These are phyloP conservation scores for Lathamus discolor DNA, from an alignment of 2,113 vertebrate genomes.

Conservation along the genomic window DNA sequence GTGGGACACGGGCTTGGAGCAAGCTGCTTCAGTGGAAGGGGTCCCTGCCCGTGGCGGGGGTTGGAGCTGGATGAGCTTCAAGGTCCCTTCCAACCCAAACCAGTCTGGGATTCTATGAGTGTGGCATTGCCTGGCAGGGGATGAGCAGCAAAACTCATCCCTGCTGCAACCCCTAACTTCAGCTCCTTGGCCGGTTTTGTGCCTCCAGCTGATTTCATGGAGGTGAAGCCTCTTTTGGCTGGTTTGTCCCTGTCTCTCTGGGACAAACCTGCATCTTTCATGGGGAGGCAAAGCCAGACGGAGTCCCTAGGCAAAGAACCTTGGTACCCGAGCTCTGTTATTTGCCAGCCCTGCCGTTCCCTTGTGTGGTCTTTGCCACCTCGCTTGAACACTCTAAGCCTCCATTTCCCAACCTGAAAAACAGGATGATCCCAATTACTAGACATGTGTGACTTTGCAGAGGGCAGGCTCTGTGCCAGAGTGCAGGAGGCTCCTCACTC, in stretches of 20 bases:
- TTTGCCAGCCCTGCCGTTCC: fast-evolving
- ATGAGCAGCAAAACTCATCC: neutral
- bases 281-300: neutral
- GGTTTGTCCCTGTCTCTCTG: fast-evolving
- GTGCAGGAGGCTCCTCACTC: neutral
- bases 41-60: neutral
- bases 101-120: neutral
- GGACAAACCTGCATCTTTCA: neutral
- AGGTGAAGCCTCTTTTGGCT: neutral
- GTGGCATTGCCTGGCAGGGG: fast-evolving
- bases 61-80: neutral
- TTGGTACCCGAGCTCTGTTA: fast-evolving
- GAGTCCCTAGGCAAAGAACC: neutral
- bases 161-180: neutral
- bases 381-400: neutral
- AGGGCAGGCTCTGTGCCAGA: neutral
- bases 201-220: neutral
- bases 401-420: neutral
- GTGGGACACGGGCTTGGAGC: too few species aligned
- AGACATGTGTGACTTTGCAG: neutral
- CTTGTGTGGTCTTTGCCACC: neutral
- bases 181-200: neutral
- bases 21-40: neutral
- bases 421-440: neutral
- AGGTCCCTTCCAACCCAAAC: neutral